Evolutionary conservation across 2,797 vertebrate genomes (phyloP).

Genomic region (Microctenopoma steveboyesi): DNA sequence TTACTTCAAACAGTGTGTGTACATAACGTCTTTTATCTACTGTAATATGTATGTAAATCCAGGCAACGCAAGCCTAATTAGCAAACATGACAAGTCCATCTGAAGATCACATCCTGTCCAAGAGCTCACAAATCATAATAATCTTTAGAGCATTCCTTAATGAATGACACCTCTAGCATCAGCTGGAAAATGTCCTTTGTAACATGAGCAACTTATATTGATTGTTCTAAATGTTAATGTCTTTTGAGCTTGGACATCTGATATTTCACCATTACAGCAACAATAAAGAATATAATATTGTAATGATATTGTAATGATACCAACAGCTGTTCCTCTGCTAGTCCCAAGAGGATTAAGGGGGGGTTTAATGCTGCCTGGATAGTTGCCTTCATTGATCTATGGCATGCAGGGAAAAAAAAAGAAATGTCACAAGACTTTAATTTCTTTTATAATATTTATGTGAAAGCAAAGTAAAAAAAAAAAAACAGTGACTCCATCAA

Average conservation of each 20-base stretch:
- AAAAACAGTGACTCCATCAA: slow-evolving; percentile 2
- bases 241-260: slow-evolving; percentile 74
- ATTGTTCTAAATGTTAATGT: slow-evolving; percentile 85
- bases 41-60: slow-evolving; percentile 39
- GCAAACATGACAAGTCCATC: slow-evolving; percentile 38
- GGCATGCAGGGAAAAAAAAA: slow-evolving; percentile 1
- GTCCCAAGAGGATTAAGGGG: slow-evolving; percentile 52
- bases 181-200: slow-evolving; percentile 72
- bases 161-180: slow-evolving; percentile 63
- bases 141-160: slow-evolving; percentile 64
- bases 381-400: slow-evolving; percentile 76
- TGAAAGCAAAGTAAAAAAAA: slow-evolving; percentile 10
- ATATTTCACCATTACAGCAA: slow-evolving; percentile 81
- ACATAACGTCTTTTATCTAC: slow-evolving; percentile 19
- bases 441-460: slow-evolving; percentile 59
- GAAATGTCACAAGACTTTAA: slow-evolving; percentile 61
- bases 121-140: slow-evolving; percentile 59
- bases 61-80: slow-evolving; percentile 34
- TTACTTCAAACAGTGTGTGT: slow-evolving; percentile 22
- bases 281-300: slow-evolving; percentile 80
- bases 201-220: slow-evolving; percentile 81
- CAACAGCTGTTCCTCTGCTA: slow-evolving; percentile 78
- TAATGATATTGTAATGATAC: slow-evolving; percentile 86
- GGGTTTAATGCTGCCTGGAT: slow-evolving; percentile 60
- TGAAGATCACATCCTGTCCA: slow-evolving; percentile 36